These are phyloP conservation scores for Lithophane semibrunnea DNA, from an alignment of 2,888 invertebrate genomes.

Conservation along the genomic window DNA sequence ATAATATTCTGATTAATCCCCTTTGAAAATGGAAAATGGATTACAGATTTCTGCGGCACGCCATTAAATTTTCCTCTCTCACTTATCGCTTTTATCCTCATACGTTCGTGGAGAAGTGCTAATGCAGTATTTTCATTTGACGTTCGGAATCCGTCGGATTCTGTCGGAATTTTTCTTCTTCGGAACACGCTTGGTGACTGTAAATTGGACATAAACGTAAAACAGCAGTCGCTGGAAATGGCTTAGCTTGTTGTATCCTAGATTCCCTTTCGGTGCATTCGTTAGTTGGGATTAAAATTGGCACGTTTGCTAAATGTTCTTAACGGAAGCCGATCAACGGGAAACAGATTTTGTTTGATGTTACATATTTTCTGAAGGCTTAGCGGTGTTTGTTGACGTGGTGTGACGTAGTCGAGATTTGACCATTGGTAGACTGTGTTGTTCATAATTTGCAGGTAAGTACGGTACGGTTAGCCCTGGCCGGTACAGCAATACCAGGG, in stretches of 20 bases:
- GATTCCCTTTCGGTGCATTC: constrained; percentile 64
- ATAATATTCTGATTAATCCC: constrained; percentile 41
- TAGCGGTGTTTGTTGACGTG: background rate
- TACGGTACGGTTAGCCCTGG: too few relatives aligned
- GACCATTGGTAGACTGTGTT: background rate
- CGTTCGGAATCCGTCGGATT: constrained; percentile 35
- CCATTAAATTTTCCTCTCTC: constrained; percentile 53
- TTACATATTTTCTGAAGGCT: constrained; percentile 12
- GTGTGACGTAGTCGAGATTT: background rate
- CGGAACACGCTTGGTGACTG: constrained; percentile 26
- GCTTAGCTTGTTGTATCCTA: constrained; percentile 59
- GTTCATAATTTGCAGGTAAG: background rate
- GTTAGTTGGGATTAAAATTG: constrained; percentile 57
- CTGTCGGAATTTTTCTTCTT: constrained; percentile 33
- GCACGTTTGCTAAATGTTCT: constrained; percentile 32
- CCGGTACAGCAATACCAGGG: too few relatives aligned
- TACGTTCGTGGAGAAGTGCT: constrained; percentile 36
- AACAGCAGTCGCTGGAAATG: constrained; percentile 51
- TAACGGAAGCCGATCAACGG: constrained; percentile 39
- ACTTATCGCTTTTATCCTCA: constrained; percentile 47
- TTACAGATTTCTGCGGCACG: constrained; percentile 48
- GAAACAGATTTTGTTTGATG: constrained; percentile 1
- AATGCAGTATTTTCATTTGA: constrained; percentile 59
- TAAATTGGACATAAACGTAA: constrained; percentile 57
- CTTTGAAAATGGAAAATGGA: constrained; percentile 48